These are phyloP conservation scores for Sympetrum striolatum DNA, from an alignment of 2,888 invertebrate species.

Conservation along the genomic window DNA sequence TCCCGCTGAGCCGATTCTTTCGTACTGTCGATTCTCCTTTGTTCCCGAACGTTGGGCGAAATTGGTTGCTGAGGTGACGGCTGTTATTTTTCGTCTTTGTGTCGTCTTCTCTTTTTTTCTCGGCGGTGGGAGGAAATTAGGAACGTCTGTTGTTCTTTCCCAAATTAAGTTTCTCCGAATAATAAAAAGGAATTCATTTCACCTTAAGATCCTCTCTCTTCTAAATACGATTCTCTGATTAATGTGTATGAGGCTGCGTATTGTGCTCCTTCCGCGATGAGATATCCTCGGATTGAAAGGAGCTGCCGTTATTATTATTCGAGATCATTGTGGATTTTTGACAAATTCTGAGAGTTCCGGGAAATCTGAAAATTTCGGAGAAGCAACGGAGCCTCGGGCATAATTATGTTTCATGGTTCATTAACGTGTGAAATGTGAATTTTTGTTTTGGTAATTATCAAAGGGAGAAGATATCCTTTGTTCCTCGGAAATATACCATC, in stretches of 20 bases:
- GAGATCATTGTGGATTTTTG: background rate
- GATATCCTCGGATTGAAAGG: background rate
- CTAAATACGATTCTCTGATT: background rate
- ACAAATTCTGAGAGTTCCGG: background rate
- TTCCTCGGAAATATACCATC: too few species aligned
- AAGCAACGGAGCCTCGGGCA: background rate
- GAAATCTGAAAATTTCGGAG: background rate
- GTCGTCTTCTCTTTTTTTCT: background rate
- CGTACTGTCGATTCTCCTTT: slow-evolving; percentile 24
- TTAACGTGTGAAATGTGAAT: too few species aligned
- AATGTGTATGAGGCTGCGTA: background rate
- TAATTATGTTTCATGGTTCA: too few species aligned
- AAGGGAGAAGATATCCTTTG: too few species aligned
- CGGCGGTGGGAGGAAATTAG: slow-evolving; percentile 2
- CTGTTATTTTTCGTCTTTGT: slow-evolving; percentile 28
- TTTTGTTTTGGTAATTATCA: too few species aligned
- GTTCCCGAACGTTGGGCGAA: slow-evolving; percentile 21
- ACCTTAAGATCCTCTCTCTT: background rate
- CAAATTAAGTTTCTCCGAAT: slow-evolving; percentile 25
- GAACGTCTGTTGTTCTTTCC: slow-evolving; percentile 29
- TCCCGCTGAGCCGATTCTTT: slow-evolving; percentile 34
- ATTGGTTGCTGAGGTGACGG: slow-evolving; percentile 42
- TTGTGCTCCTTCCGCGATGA: background rate
- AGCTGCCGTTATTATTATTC: background rate
- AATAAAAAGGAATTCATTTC: slow-evolving; percentile 11